phyloP scores from a whole-genome alignment of 2,113 vertebrate genomes.

The Carassius carassius region DNA sequence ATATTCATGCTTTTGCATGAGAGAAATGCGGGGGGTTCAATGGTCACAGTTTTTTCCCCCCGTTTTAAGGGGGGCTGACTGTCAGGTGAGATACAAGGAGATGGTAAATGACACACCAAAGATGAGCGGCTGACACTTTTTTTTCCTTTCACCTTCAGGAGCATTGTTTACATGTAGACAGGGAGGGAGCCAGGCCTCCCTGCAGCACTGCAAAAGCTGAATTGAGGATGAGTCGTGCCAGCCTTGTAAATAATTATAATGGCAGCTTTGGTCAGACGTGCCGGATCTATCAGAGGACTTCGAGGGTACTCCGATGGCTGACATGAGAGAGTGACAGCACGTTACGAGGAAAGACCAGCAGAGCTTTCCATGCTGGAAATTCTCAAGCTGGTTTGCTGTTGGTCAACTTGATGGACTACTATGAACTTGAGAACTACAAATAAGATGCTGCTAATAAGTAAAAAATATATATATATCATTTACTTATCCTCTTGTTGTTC shows the following conservation, averaged over 20 bases:
- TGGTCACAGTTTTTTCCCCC: conserved; percentile 55
- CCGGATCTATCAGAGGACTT: conserved; percentile 22
- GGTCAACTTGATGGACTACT: conserved; percentile 3
- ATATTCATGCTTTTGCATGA: conserved; percentile 93
- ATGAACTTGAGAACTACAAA: neutral
- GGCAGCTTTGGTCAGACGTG: conserved; percentile 35
- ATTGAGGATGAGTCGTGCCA: conserved; percentile 4
- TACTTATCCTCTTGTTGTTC: neutral
- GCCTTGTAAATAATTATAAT: conserved; percentile 41
- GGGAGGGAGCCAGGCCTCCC: conserved; percentile 81
- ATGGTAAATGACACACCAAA: conserved; percentile 74
- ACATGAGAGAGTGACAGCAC: conserved; percentile 16
- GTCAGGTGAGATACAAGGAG: no score
- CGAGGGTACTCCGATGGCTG: neutral
- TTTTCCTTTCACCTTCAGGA: conserved; percentile 90
- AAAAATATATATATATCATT: neutral
- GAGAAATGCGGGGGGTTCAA: conserved; percentile 73
- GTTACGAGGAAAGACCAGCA: neutral
- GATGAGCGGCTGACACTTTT: conserved; percentile 92
- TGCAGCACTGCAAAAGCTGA: conserved; percentile 42
- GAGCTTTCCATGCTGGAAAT: neutral
- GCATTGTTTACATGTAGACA: conserved; percentile 91
- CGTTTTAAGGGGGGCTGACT: conserved; percentile 48
- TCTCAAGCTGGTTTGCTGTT: neutral
- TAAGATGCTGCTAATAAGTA: no score